Evolutionary conservation across 2,113 vertebrate species (phyloP), one percentile per base, ranked within the genome.

Genomic region (Sorex fumeus): DNA sequence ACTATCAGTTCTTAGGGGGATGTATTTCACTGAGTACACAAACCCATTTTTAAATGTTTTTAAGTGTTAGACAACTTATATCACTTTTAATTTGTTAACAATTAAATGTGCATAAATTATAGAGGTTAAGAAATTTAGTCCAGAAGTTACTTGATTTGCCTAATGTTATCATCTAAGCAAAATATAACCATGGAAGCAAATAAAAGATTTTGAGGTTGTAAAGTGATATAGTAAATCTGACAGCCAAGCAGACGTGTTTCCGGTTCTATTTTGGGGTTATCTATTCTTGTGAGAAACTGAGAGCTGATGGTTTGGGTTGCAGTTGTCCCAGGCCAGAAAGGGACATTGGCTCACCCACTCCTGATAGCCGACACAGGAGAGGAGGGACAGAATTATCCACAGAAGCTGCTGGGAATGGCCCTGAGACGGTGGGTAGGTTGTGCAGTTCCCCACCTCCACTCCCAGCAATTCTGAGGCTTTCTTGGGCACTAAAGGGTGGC

Each of bases 121-220:
- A 84, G 16, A 84, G 57, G 6, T 67, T 84, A 87, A 84, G 74
- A 89, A 79, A 87, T 45, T 84, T 62, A 28, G 60, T 32, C 28
- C 40, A 60, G 27, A 76, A 81, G 45, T 86, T 86, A 60, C 18
- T 72, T 7, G 36, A 83, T 83, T 89, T 89, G 43, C 69, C 36
- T 47, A 86, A 72, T 6, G 27, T 87, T 93, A 80, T 34, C 50
- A 85, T 86, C 71, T 71, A 93, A 91, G 32, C 19, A 93, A 88
- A 88, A 86, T 77, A 84, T 28, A 91, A 89, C 4, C 47, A 4
- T 75, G 47, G 32, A 93, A 83, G 30, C 40, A 86, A 84, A 74
- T 84, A 85, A 90, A 13, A 92, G 32, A 60, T 89, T 80, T 75
- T 74, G 86, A 90, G 18, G 78, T 84, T 93, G 32, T 72, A 69